Evolutionary conservation across 2,113 vertebrate species (phyloP), one percentile per base, ranked within the genome.

Genomic region (Oncorhynchus kisutch): DNA sequence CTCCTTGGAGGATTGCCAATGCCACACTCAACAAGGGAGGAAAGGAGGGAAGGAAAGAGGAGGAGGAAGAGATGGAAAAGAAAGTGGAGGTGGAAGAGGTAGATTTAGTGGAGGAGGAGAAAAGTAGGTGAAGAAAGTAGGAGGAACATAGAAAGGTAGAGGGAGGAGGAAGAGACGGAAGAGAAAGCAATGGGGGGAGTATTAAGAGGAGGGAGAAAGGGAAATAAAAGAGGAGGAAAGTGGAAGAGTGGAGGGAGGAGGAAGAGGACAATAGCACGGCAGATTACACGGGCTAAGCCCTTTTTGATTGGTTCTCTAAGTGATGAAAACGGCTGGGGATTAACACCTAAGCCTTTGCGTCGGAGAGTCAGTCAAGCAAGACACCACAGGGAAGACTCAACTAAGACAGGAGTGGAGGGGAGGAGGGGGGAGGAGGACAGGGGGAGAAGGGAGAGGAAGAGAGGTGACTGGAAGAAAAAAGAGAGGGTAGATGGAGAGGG

Each of bases 281-380:
- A 77, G 80, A 83, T 87, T 86, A 83, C 27, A 78, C 66, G 66
- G 70, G 25, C 75, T 86, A 88, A 89, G 64, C 75, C 84, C 69
- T 84, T 87, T 85, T 88, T 89, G 86, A 91, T 85, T 88, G 81
- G 80, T 75, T 78, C 74, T 71, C 66, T 84, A 81, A 85, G 77
- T 84, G 86, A 83, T 82, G 82, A 89, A 87, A 85, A 86, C 72
- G 64, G 78, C 66, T 73, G 81, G 67, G 89, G 79, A 88, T 91
- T 86, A 89, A 72, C 73, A 77, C 18, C 59, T 82, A 83, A 83
- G 4, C 74, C 82, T 29, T 59, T 78, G 49, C 79, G 59, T 79
- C 0, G 2, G 49, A 48, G 59, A 85, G 71, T 31, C 77, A 85
- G 29, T 73, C 14, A 5, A 79, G 79, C 75, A 81, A 81, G 81